Evolutionary conservation across 2,113 vertebrate species (phyloP), one percentile per base, ranked within the genome.

Genomic region (Sclerurus mexicanus): DNA sequence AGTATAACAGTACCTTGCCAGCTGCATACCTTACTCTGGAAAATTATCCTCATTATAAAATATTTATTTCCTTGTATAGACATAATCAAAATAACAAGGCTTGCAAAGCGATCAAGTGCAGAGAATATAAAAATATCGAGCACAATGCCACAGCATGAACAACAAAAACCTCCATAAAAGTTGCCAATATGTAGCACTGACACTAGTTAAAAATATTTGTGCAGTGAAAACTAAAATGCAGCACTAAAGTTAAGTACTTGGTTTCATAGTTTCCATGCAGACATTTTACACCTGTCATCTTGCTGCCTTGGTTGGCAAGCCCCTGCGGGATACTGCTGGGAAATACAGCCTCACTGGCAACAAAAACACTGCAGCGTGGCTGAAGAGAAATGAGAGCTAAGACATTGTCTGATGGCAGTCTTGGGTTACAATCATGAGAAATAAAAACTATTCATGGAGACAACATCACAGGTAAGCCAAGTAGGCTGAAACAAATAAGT

Each of bases 371-470:
- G 68, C 59, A 52, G 78, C 50, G 16, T 39, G 55, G 85, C 10
- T 84, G 85, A 81, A 96, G 90, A 94, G 97, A 97, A 97, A 98
- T 56, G 92, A 95, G 97, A 98, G 96, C 95, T 79, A 81, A 93
- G 97, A 98, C 98, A 98, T 98, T 98, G 98, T 98, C 98, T 95
- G 97, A 95, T 94, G 94, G 81, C 28, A 97, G 98, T 97, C 97
- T 99, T 97, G 87, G 90, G 92, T 99, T 99, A 98, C 98, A 93
- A 97, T 98, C 96, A 95, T 97, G 98, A 98, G 96, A 96, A 97
- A 98, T 95, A 96, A 97, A 97, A 97, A 95, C 97, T 97, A 97
- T 98, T 98, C 97, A 98, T 83, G 92, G 96, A 73, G 86, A 97
- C 89, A 78, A 85, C 91, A 89, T 97, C 94, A 97, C 87, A 97